Conservation (phyloP, 2,797 vertebrate species). For the Sebastes cheni region DNA sequence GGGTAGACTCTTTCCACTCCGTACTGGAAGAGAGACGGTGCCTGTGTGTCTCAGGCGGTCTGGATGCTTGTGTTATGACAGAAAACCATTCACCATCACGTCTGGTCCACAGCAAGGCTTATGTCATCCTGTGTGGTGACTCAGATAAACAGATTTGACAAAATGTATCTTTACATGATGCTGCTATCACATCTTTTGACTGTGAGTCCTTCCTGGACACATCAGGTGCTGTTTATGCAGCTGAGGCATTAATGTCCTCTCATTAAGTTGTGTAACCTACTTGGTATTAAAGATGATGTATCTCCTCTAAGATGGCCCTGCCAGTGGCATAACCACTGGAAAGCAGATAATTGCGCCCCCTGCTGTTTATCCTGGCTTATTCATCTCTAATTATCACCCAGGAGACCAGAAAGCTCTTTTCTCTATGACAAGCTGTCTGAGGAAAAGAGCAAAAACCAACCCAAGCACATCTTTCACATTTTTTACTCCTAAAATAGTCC, state of each 20-base stretch:
- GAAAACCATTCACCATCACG: constrained; percentile 17
- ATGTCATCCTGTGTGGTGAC: constrained; percentile 4
- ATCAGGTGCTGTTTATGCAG: not conserved
- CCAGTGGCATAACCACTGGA: constrained; percentile 28
- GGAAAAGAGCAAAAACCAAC: constrained; percentile 36
- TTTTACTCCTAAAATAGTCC: constrained; percentile 50
- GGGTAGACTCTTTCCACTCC: constrained; percentile 52
- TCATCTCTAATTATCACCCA: constrained; percentile 73
- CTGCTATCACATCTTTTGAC: not conserved
- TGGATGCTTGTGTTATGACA: constrained; percentile 18
- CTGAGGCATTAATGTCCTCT: not conserved
- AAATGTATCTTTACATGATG: not conserved
- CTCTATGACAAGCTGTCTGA: constrained; percentile 62
- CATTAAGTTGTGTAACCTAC: constrained; percentile 22
- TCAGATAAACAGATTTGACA: not conserved
- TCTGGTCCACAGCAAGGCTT: not conserved
- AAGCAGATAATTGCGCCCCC: constrained; percentile 57
- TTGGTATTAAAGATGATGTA: constrained; percentile 3
- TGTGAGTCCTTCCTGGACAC: not conserved
- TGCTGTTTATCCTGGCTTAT: constrained; percentile 49
- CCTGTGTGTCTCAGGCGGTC: constrained; percentile 21
- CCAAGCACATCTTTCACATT: constrained; percentile 37
- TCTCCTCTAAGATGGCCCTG: constrained; percentile 30
- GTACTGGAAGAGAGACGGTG: constrained; percentile 8
- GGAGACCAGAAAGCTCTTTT: constrained; percentile 51